Evolutionary conservation across 2,797 vertebrate species (phyloP).

Genomic region (Aulostomus chinensis): DNA sequence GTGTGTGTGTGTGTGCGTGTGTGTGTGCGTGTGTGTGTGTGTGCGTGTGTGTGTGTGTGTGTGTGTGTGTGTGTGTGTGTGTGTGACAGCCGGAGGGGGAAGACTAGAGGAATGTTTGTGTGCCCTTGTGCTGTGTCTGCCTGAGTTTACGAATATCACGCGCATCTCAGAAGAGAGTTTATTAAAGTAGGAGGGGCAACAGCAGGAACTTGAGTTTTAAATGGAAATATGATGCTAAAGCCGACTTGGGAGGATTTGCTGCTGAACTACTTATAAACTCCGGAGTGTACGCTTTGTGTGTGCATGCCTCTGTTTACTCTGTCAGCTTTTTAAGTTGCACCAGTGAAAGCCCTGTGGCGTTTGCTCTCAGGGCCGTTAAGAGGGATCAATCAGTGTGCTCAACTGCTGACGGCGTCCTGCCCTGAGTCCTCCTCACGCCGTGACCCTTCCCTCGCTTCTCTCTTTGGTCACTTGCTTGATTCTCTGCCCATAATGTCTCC

Average conservation of each 20-base stretch:
- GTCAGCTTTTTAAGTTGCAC: conserved; percentile 59
- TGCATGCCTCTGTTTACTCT: conserved; percentile 49
- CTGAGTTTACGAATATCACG: conserved; percentile 28
- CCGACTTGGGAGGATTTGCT: conserved; percentile 50
- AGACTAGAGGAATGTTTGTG: conserved; percentile 3
- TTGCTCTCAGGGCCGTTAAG: conserved; percentile 45
- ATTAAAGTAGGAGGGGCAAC: conserved; percentile 53
- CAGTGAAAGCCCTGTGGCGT: conserved; percentile 38
- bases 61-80: conserved; percentile 12
- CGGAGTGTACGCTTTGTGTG: conserved; percentile 28
- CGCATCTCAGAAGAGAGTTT: conserved; percentile 53
- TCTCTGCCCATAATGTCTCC: too few species aligned
- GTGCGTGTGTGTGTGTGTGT: conserved; percentile 13
- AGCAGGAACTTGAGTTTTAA: conserved; percentile 54
- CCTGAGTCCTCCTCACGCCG: neutral
- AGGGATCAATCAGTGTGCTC: conserved; percentile 53
- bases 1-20: conserved; percentile 12
- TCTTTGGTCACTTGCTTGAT: conserved; percentile 1
- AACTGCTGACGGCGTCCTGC: conserved; percentile 32
- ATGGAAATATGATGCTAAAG: conserved; percentile 60
- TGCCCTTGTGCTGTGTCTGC: conserved; percentile 17
- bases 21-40: conserved; percentile 13
- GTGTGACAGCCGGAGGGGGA: neutral
- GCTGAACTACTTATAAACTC: conserved; percentile 47
- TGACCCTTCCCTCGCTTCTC: neutral